Conservation (phyloP, 2,888 invertebrate species). For the Acrocyrtus sp. region DNA sequence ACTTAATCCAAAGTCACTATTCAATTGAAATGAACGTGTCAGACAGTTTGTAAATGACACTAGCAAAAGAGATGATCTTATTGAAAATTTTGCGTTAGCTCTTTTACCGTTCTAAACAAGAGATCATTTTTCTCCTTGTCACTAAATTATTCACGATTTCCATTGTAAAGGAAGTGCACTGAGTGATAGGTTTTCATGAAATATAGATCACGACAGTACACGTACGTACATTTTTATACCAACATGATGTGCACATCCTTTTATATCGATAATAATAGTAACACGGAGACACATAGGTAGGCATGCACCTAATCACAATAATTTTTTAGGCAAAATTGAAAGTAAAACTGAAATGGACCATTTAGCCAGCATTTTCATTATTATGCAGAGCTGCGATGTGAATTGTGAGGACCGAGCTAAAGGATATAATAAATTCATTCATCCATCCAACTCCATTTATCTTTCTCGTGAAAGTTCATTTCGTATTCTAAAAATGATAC, state of each 20-base stretch:
- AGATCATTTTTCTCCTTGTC: constrained; percentile 40
- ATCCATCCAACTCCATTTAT: background rate
- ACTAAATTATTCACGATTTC: constrained; percentile 41
- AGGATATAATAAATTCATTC: background rate
- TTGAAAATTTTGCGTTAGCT: too few species aligned
- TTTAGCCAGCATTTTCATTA: too few species aligned
- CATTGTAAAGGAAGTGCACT: constrained; percentile 24
- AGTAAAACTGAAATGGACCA: constrained; percentile 23
- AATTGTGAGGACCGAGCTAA: background rate
- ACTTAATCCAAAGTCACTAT: too few species aligned
- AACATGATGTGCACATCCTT: too few species aligned
- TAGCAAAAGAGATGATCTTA: too few species aligned
- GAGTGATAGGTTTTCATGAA: constrained; percentile 34
- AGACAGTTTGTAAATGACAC: too few species aligned
- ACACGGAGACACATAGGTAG: constrained; percentile 9
- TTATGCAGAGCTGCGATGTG: too few species aligned
- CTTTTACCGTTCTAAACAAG: constrained; percentile 17
- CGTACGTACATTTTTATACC: too few species aligned
- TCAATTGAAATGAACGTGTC: too few species aligned
- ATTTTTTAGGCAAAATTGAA: constrained; percentile 14
- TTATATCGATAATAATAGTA: too few species aligned
- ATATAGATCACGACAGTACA: constrained; percentile 41
- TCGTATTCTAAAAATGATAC: constrained; percentile 1
- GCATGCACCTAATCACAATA: background rate
- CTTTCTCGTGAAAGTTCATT: constrained; percentile 14